phyloP scores from a whole-genome alignment of 2,113 vertebrate genomes.

The Otis tarda region DNA sequence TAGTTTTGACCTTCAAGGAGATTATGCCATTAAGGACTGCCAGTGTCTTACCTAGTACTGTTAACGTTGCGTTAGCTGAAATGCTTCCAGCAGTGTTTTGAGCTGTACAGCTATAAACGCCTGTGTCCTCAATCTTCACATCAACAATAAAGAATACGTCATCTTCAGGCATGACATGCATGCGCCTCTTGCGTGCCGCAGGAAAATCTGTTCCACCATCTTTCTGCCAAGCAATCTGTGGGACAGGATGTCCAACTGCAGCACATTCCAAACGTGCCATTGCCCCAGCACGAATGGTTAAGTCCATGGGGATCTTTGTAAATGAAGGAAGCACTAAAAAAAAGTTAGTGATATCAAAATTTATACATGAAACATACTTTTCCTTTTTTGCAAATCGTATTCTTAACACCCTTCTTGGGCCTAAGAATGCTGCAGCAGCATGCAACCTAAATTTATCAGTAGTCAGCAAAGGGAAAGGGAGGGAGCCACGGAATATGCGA shows the following conservation, averaged over 20 bases:
- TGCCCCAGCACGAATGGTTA: conserved; percentile 88
- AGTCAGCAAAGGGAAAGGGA: neutral
- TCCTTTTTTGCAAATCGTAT: neutral
- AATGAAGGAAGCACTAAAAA: conserved; percentile 91
- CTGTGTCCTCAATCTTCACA: conserved; percentile 91
- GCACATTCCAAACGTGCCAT: conserved; percentile 93
- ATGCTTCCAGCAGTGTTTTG: conserved; percentile 93
- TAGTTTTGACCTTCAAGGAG: neutral
- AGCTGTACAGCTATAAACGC: conserved; percentile 95
- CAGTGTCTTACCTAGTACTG: conserved; percentile 86
- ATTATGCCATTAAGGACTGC: neutral
- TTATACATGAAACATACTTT: neutral
- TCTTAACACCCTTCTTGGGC: neutral
- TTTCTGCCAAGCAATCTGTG: conserved; percentile 98
- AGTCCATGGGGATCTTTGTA: conserved; percentile 94
- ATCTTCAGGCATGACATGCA: conserved; percentile 98
- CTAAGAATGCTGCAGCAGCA: neutral
- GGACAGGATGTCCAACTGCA: conserved; percentile 87
- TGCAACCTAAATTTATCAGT: neutral
- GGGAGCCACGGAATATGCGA: neutral
- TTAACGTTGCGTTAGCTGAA: conserved; percentile 92
- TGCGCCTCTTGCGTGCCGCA: conserved; percentile 90
- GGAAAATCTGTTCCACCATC: conserved; percentile 96
- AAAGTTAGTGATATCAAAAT: neutral
- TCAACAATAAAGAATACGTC: conserved; percentile 97